Conservation (phyloP, 1,140 invertebrate species). For the Ceratosolen solmsi region DNA sequence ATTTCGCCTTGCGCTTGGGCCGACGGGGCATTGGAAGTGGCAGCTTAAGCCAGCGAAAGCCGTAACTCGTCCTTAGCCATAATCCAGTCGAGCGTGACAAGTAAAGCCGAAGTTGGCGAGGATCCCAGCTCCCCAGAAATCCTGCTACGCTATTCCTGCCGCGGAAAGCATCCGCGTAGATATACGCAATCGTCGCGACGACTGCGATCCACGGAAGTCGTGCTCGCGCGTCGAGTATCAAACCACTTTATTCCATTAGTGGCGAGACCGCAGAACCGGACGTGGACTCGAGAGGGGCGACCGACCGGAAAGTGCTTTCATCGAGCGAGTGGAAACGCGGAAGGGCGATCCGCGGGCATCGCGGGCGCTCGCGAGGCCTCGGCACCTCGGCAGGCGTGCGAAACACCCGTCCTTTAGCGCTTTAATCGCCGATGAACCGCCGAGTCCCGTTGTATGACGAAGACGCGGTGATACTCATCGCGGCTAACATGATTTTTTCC, state of each 20-base stretch:
- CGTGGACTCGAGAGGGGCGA: background rate
- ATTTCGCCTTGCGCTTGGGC: too few relatives aligned
- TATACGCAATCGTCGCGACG: conserved; percentile 8
- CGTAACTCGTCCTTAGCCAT: too few relatives aligned
- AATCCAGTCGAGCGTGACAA: too few relatives aligned
- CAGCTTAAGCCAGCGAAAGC: too few relatives aligned
- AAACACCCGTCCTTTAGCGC: background rate
- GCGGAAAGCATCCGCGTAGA: background rate
- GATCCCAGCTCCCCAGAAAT: too few relatives aligned
- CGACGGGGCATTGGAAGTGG: too few relatives aligned
- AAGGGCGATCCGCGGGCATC: background rate
- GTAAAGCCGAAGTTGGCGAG: too few relatives aligned
- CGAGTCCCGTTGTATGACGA: background rate
- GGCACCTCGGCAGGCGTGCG: background rate
- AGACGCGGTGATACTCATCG: background rate
- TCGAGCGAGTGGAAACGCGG: background rate
- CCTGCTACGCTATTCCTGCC: too few relatives aligned
- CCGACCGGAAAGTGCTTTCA: conserved; percentile 30
- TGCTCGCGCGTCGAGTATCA: background rate
- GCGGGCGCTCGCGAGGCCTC: background rate
- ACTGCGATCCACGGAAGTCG: background rate
- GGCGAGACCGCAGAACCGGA: conserved; percentile 26
- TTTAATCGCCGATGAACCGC: background rate
- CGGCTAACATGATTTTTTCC: background rate
- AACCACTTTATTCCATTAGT: conserved; percentile 51